Conservation (phyloP, 2,113 vertebrate species). For the Tretioscincus oriximinensis region DNA sequence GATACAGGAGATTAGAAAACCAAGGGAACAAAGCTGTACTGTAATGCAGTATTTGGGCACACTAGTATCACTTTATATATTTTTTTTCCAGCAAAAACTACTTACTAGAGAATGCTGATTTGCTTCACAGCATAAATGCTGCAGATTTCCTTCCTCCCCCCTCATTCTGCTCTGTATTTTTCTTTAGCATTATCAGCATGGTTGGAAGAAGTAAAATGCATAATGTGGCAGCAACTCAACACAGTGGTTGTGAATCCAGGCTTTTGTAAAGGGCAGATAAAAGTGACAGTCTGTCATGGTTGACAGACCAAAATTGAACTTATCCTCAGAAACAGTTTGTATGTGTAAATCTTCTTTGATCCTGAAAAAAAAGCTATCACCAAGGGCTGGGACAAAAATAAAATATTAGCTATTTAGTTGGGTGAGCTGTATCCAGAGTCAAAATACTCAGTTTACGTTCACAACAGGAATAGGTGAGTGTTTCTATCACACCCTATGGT, state of each 20-base stretch:
- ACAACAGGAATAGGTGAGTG: not conserved
- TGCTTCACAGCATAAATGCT: constrained; percentile 1
- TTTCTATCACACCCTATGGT: not conserved
- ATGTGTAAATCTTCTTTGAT: constrained; percentile 17
- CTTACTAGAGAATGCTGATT: constrained; percentile 27
- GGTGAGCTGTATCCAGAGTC: not conserved
- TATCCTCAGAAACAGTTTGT: constrained; percentile 26
- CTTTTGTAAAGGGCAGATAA: constrained; percentile 21
- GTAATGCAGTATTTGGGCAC: not conserved
- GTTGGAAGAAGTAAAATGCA: constrained; percentile 45
- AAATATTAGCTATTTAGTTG: not conserved
- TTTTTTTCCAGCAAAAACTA: constrained; percentile 4
- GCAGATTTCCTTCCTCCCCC: not conserved
- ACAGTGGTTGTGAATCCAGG: constrained; percentile 28
- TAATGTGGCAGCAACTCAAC: constrained; percentile 31
- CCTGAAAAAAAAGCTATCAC: not conserved
- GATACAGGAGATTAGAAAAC: not conserved
- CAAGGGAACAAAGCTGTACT: constrained; percentile 8
- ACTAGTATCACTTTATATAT: not conserved
- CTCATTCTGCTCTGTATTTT: not conserved
- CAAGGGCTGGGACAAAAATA: not conserved
- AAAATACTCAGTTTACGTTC: not conserved
- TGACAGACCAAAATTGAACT: not conserved
- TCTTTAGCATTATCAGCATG: constrained; percentile 30
- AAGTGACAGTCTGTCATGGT: not conserved